Evolutionary conservation across 1,140 invertebrate genomes (phyloP).

Genomic region (Physella acuta): DNA sequence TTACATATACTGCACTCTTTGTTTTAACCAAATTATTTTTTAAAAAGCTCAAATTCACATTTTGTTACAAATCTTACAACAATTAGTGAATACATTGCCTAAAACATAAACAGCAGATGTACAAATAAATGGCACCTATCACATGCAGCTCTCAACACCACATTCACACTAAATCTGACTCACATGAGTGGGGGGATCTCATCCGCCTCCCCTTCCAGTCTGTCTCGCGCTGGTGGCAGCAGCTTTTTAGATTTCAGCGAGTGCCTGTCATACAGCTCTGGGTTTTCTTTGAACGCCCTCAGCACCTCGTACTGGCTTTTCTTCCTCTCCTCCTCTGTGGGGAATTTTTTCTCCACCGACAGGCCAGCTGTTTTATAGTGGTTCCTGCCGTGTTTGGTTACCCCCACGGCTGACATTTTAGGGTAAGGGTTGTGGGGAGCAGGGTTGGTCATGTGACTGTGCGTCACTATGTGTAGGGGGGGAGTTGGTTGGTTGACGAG

Average conservation of each 20-base stretch:
- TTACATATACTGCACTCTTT: too few relatives aligned
- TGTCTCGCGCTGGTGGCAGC: not conserved
- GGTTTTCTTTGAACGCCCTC: slow-evolving; percentile 15
- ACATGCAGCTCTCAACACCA: too few relatives aligned
- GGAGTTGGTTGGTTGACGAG: not conserved
- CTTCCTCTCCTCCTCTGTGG: slow-evolving; percentile 9
- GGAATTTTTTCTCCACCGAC: not conserved
- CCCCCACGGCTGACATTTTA: slow-evolving; percentile 22
- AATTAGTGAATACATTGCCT: too few relatives aligned
- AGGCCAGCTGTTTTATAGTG: not conserved
- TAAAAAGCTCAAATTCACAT: too few relatives aligned
- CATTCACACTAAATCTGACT: not conserved
- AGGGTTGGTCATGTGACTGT: not conserved
- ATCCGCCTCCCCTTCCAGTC: slow-evolving; percentile 13
- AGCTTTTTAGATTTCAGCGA: not conserved
- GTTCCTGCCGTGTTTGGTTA: slow-evolving; percentile 14
- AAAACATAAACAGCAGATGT: too few relatives aligned
- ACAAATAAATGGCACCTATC: too few relatives aligned
- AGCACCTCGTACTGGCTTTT: slow-evolving; percentile 15
- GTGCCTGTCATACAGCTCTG: not conserved
- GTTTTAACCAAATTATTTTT: too few relatives aligned
- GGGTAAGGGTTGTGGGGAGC: not conserved
- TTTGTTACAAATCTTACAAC: too few relatives aligned
- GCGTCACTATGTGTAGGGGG: not conserved
- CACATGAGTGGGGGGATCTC: slow-evolving; percentile 8